phyloP scores from a whole-genome alignment of 2,888 invertebrate species.

The Synergus laeviventris region DNA sequence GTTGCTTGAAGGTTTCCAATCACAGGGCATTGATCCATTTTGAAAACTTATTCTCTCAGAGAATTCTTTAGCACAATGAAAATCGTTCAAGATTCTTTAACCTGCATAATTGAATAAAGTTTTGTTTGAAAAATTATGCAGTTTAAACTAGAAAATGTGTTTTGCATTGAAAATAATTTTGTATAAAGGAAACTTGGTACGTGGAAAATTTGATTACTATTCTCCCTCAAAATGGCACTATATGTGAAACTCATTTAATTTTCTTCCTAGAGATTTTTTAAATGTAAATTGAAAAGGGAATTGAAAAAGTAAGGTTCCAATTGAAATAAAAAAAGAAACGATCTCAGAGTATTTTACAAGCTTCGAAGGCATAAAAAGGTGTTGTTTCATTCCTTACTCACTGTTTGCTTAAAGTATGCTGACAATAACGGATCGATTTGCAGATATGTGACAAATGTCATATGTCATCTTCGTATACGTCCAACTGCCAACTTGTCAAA shows the following conservation, averaged over 20 bases:
- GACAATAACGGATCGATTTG: background rate
- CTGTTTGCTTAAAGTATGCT: background rate
- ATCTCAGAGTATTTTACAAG: background rate
- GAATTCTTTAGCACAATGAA: background rate
- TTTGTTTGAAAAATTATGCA: no score
- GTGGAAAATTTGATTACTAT: no score
- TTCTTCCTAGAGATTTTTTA: background rate
- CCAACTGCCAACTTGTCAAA: background rate
- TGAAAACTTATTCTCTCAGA: background rate
- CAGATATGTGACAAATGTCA: background rate
- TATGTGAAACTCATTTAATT: background rate
- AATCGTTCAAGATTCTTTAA: background rate
- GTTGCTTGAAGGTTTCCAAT: conserved; percentile 9
- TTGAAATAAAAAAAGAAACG: background rate
- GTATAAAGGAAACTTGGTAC: no score
- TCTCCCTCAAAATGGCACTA: no score
- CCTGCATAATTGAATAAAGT: no score
- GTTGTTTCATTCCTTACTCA: background rate
- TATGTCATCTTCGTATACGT: background rate
- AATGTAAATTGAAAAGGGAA: background rate
- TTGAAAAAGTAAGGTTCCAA: background rate
- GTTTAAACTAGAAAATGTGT: no score
- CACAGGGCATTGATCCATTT: conserved; percentile 14
- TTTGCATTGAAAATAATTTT: no score
- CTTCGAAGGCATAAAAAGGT: background rate